A percentile compares a stretch with the other conserved stretches of the same genome.
Conservation (phyloP, 2,113 vertebrate genomes). For the Microcebus lehilahytsara region DNA sequence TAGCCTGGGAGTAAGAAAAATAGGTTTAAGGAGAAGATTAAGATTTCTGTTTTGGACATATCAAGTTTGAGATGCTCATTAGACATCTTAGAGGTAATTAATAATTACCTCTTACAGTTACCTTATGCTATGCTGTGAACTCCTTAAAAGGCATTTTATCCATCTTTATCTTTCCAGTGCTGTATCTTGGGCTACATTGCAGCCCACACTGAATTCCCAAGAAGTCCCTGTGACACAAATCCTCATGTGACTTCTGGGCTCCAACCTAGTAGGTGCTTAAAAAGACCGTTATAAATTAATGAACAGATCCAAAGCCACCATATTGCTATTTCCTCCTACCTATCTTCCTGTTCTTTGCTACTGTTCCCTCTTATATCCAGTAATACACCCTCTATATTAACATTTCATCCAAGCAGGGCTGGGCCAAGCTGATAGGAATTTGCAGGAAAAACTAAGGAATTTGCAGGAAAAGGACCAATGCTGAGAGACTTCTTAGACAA, state of each 20-base stretch:
- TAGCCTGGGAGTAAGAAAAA: slow-evolving; percentile 7
- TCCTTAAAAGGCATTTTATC: background rate
- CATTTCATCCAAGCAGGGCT: background rate
- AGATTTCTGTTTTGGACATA: slow-evolving; percentile 17
- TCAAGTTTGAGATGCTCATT: background rate
- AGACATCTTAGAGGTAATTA: background rate
- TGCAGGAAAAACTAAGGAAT: background rate
- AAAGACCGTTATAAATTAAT: background rate
- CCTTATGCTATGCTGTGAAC: background rate
- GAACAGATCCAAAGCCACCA: background rate
- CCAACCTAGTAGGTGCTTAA: background rate
- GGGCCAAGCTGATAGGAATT: background rate
- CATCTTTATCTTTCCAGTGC: slow-evolving; percentile 21
- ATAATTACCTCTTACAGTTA: background rate
- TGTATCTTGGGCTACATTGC: slow-evolving; percentile 81
- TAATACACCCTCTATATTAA: background rate
- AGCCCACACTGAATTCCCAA: background rate
- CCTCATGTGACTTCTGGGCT: slow-evolving; percentile 32
- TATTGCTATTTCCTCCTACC: background rate
- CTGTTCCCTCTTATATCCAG: background rate
- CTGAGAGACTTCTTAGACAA: background rate
- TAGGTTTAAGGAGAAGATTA: background rate
- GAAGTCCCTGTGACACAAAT: background rate
- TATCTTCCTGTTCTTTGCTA: background rate
- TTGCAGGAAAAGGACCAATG: background rate